These are phyloP conservation scores for Morbakka virulenta DNA, from an alignment of 30 jellyfish, hydroid and myxozoan genomes.

Conservation along the genomic window DNA sequence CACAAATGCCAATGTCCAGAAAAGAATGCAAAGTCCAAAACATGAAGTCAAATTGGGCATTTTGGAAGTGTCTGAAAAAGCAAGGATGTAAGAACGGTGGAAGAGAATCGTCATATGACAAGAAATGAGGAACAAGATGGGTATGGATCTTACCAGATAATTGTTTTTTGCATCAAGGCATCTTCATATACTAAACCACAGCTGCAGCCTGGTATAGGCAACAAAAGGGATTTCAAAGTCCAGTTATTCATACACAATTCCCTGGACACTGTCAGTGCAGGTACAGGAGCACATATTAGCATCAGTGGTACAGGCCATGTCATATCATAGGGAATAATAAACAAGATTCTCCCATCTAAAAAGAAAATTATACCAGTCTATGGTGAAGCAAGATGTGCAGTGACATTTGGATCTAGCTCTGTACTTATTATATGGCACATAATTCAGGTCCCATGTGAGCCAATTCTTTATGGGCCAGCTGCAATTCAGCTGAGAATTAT, in stretches of 20 bases:
- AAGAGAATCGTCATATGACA: too few relatives aligned
- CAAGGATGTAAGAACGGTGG: neutral
- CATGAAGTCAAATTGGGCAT: neutral
- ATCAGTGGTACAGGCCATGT: neutral
- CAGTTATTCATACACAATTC: neutral
- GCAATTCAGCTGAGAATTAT: too few relatives aligned
- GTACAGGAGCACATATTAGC: neutral
- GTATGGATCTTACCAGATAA: too few relatives aligned
- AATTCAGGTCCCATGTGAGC: neutral
- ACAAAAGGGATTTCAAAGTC: neutral
- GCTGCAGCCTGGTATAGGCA: too few relatives aligned
- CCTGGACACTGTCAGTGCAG: neutral
- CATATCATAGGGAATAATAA: neutral
- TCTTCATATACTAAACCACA: too few relatives aligned
- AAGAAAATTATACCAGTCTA: neutral
- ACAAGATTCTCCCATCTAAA: neutral
- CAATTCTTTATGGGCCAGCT: too few relatives aligned
- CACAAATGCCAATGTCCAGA: neutral
- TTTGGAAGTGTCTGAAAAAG: neutral
- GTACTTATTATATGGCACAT: neutral
- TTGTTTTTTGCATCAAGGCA: too few relatives aligned
- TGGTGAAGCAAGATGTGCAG: neutral
- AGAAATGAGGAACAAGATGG: too few relatives aligned
- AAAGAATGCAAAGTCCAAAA: neutral
- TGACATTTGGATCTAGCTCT: neutral